A percentile compares a stretch with the other conserved stretches of the same genome.
These are phyloP conservation scores for Chrysodeixis includens DNA, from an alignment of 2,888 invertebrate species.

Conservation along the genomic window DNA sequence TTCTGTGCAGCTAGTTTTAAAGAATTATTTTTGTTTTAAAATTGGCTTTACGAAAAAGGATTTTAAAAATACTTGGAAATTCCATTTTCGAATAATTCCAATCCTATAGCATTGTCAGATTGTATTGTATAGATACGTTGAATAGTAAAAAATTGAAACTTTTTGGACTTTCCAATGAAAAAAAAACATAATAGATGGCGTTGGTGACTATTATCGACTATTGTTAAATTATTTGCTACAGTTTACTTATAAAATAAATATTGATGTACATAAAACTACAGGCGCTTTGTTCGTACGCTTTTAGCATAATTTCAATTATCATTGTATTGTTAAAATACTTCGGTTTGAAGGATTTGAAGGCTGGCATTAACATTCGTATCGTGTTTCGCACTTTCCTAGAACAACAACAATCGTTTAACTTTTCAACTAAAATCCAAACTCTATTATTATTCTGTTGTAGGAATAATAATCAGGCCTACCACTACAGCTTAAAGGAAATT, in stretches of 20 bases:
- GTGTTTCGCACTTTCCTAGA: conserved; percentile 26
- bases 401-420: conserved; percentile 51
- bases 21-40: conserved; percentile 19
- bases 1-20: conserved; percentile 34
- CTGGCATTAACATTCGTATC: conserved; percentile 47
- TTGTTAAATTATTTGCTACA: too few relatives aligned
- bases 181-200: too few relatives aligned
- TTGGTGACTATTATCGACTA: too few relatives aligned
- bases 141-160: too few relatives aligned
- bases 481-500: too few relatives aligned
- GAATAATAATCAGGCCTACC: neutral
- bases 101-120: too few relatives aligned
- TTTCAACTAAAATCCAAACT: conserved; percentile 21
- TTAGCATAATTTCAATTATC: neutral
- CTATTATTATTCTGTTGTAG: conserved; percentile 13
- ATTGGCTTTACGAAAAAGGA: neutral
- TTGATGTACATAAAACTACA: neutral
- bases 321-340: conserved; percentile 1
- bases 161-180: too few relatives aligned
- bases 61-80: too few relatives aligned
- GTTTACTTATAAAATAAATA: neutral
- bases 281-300: neutral
- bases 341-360: conserved; percentile 23
- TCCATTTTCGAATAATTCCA: too few relatives aligned
- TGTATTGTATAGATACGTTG: too few relatives aligned